These are phyloP conservation scores for Leucophenga varia DNA, from an alignment of 1,140 invertebrate species.

Conservation along the genomic window DNA sequence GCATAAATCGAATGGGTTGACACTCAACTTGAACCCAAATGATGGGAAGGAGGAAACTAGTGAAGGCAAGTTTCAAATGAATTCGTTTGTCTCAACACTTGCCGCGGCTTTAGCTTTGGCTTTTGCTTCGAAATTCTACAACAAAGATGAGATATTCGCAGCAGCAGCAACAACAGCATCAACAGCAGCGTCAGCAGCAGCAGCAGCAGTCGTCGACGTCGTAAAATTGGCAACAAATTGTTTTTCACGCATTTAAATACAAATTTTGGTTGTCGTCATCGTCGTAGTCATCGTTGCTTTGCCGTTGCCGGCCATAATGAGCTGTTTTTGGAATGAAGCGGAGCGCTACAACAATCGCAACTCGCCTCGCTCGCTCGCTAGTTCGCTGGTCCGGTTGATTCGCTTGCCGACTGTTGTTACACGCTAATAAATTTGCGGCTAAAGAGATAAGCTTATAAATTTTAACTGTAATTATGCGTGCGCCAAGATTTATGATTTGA, in stretches of 20 bases:
- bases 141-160: slow-evolving; percentile 10
- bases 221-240: slow-evolving; percentile 57
- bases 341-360: no score
- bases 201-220: no score
- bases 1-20: slow-evolving; percentile 52
- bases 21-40: no score
- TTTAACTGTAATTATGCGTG: slow-evolving; percentile 54
- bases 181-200: no score
- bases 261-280: no score
- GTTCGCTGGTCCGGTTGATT: slow-evolving; percentile 4
- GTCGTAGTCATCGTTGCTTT: slow-evolving; percentile 33
- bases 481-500: slow-evolving; percentile 50
- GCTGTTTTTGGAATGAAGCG: slow-evolving; percentile 12
- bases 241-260: slow-evolving; percentile 56
- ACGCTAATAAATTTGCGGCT: slow-evolving; percentile 52
- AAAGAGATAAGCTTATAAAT: slow-evolving; percentile 54
- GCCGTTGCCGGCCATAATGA: slow-evolving; percentile 37
- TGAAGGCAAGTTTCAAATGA: no score
- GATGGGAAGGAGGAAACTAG: no score
- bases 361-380: background rate
- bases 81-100: slow-evolving; percentile 32
- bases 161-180: no score
- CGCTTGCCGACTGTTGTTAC: slow-evolving; percentile 20
- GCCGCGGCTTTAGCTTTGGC: slow-evolving; percentile 13
- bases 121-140: no score